Evolutionary conservation across 2,797 vertebrate genomes (phyloP).

Genomic region (Cercopithecus diana): DNA sequence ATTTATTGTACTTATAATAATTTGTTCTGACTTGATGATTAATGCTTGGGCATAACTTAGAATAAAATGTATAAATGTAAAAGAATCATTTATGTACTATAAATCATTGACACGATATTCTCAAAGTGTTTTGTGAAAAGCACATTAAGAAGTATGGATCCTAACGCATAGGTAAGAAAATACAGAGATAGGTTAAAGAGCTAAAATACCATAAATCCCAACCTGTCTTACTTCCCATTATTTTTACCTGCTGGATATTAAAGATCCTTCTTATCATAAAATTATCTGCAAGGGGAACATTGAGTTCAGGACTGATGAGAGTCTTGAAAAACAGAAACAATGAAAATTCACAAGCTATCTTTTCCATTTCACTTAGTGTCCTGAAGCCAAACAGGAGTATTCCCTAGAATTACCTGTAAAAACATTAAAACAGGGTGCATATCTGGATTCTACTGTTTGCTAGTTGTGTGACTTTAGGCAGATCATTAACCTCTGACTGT

Average conservation of each 20-base stretch:
- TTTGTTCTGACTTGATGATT: background rate
- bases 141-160: background rate
- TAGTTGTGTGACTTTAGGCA: background rate
- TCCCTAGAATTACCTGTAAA: background rate
- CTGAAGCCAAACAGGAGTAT: background rate
- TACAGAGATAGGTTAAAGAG: background rate
- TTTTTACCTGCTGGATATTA: slow-evolving; percentile 28
- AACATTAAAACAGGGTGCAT: background rate
- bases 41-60: background rate
- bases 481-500: background rate
- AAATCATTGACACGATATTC: background rate
- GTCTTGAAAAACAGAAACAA: background rate
- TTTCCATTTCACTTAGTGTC: slow-evolving; percentile 13
- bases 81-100: background rate
- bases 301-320: background rate
- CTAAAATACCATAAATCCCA: slow-evolving; percentile 47
- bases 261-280: slow-evolving; percentile 52
- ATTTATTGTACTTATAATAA: background rate
- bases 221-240: background rate
- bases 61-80: background rate
- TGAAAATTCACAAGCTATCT: background rate
- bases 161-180: background rate
- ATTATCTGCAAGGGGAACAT: background rate
- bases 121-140: background rate
- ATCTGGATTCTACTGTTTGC: background rate